phyloP scores from a whole-genome alignment of 2,797 vertebrate species.

The Trichosurus vulpecula region DNA sequence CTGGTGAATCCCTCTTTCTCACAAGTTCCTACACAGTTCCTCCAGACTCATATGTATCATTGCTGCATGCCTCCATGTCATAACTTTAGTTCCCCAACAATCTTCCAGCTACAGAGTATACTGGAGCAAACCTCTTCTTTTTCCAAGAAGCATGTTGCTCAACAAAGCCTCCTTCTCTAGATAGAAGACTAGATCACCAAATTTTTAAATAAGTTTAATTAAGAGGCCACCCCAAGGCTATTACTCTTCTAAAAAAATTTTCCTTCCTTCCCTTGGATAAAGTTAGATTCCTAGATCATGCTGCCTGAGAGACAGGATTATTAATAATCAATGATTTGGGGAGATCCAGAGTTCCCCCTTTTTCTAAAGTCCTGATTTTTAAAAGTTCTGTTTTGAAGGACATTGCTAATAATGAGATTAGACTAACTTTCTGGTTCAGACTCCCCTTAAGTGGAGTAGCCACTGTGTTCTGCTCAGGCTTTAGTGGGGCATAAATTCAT shows the following conservation, averaged over 20 bases:
- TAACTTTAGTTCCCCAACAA: neutral
- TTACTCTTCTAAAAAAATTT: neutral
- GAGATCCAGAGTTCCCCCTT: neutral
- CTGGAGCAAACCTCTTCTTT: neutral
- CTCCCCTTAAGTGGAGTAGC: too few relatives aligned
- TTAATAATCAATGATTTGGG: neutral
- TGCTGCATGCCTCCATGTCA: neutral
- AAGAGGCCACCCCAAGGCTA: neutral
- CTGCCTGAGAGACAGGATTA: neutral
- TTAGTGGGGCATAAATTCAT: neutral
- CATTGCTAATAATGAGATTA: neutral
- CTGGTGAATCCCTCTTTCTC: neutral
- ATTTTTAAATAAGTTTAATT: neutral
- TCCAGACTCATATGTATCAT: neutral
- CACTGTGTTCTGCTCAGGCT: too few relatives aligned
- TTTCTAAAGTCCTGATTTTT: neutral
- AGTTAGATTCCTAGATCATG: neutral
- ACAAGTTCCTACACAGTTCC: neutral
- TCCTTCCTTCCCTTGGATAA: neutral
- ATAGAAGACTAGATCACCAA: neutral
- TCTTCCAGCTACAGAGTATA: neutral
- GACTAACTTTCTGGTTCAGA: neutral
- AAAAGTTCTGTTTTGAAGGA: neutral
- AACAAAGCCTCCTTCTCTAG: neutral
- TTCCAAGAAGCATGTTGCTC: neutral